Conservation (phyloP, 2,888 invertebrate species). For the Campopleginae sp. region DNA sequence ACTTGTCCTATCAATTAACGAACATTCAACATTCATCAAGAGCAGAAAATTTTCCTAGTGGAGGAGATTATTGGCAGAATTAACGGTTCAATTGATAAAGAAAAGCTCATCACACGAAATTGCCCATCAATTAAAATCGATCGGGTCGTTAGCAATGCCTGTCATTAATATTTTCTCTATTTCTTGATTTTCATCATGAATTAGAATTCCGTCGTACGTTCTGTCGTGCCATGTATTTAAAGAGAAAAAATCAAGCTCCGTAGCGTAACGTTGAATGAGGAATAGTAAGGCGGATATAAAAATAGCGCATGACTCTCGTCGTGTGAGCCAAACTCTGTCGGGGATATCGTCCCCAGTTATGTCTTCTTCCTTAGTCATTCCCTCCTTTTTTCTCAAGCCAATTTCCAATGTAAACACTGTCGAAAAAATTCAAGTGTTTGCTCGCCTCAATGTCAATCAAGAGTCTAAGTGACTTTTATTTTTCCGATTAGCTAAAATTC, state of each 20-base stretch:
- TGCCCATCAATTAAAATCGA: not conserved
- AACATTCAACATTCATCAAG: conserved; percentile 34
- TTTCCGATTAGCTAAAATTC: not conserved
- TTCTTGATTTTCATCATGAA: not conserved
- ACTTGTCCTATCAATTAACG: conserved; percentile 39
- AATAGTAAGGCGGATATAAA: conserved; percentile 76
- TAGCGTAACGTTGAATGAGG: conserved; percentile 75
- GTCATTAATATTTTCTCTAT: not conserved
- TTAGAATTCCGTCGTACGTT: not conserved
- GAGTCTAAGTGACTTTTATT: not conserved
- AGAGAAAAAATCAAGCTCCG: conserved; percentile 10
- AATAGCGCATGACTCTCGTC: conserved; percentile 80
- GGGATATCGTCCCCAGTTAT: conserved; percentile 50
- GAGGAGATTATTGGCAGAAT: not conserved
- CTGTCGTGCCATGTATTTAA: not conserved
- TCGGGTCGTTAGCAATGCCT: not conserved
- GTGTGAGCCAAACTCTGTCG: conserved; percentile 67
- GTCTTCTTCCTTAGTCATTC: conserved; percentile 10
- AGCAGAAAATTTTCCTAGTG: conserved; percentile 1
- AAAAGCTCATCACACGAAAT: conserved; percentile 1
- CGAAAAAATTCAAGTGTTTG: conserved; percentile 31
- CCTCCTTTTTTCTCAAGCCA: not conserved
- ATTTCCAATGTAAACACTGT: conserved; percentile 2
- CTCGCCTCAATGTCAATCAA: conserved; percentile 2
- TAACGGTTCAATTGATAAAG: not conserved